phyloP scores from a whole-genome alignment of 2,888 invertebrate species.

The Antitype chi region DNA sequence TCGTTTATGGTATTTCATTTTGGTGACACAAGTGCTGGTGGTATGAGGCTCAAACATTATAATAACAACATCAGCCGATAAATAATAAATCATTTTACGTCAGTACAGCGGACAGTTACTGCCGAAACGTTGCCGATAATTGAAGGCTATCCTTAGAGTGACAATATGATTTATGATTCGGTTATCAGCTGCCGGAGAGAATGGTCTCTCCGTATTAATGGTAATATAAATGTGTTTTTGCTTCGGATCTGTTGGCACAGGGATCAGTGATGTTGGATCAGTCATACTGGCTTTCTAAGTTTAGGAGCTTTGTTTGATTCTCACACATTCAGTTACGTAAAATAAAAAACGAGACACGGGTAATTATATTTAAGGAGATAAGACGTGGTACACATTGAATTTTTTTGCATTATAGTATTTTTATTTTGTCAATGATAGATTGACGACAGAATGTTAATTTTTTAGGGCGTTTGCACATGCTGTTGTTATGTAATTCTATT shows the following conservation, averaged over 20 bases:
- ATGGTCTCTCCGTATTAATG: too few relatives aligned
- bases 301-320: background rate
- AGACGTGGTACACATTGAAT: background rate
- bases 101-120: constrained; percentile 4
- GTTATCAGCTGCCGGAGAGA: constrained; percentile 1
- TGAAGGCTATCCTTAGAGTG: constrained; percentile 23
- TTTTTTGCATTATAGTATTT: background rate
- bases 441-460: background rate
- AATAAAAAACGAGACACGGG: background rate
- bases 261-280: too few relatives aligned
- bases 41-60: background rate
- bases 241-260: background rate
- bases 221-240: constrained; percentile 11
- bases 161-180: constrained; percentile 45
- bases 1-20: too few relatives aligned
- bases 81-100: constrained; percentile 39
- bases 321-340: background rate
- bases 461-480: background rate
- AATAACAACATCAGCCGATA: constrained; percentile 3
- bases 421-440: background rate
- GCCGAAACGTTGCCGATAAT: constrained; percentile 29
- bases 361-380: background rate
- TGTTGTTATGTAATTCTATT: background rate
- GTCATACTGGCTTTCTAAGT: background rate
- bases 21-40: background rate